phyloP scores from a whole-genome alignment of 2,888 invertebrate genomes.

The Brachyopa scutellaris region DNA sequence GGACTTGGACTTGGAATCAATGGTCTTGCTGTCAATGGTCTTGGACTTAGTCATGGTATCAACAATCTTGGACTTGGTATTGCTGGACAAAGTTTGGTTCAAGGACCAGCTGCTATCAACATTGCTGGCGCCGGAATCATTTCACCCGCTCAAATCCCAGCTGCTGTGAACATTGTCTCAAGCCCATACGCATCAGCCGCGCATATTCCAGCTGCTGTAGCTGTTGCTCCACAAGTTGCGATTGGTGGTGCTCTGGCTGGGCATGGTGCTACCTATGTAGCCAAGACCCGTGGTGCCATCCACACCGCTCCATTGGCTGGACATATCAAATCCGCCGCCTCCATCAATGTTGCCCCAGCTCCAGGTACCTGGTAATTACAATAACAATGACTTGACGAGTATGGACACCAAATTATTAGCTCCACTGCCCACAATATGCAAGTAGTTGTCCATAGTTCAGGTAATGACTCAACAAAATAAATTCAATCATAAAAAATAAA shows the following conservation, averaged over 20 bases:
- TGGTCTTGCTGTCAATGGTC: too few species aligned
- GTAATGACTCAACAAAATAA: neutral
- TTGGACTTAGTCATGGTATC: neutral
- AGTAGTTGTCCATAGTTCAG: neutral
- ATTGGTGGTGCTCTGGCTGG: slow-evolving; percentile 9
- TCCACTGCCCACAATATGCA: neutral
- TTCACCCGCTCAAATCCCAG: slow-evolving; percentile 6
- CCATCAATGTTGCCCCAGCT: slow-evolving; percentile 82
- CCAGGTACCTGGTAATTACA: slow-evolving; percentile 80
- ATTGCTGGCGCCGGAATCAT: slow-evolving; percentile 28
- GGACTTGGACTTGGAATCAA: slow-evolving; percentile 10
- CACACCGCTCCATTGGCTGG: slow-evolving; percentile 83
- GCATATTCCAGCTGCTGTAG: slow-evolving; percentile 41
- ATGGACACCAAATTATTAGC: neutral
- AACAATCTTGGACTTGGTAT: slow-evolving; percentile 10
- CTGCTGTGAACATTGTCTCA: slow-evolving; percentile 13
- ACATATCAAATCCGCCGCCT: slow-evolving; percentile 77
- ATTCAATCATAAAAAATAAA: neutral
- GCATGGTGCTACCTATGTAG: slow-evolving; percentile 75
- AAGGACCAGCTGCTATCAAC: slow-evolving; percentile 56
- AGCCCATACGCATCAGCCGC: slow-evolving; percentile 15
- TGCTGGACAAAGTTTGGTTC: slow-evolving; percentile 46
- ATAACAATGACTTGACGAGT: too few species aligned
- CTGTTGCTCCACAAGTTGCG: slow-evolving; percentile 34
- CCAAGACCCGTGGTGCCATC: slow-evolving; percentile 82